These are phyloP conservation scores for Bombus fervidus DNA, from an alignment of 1,140 invertebrate genomes.

Conservation along the genomic window DNA sequence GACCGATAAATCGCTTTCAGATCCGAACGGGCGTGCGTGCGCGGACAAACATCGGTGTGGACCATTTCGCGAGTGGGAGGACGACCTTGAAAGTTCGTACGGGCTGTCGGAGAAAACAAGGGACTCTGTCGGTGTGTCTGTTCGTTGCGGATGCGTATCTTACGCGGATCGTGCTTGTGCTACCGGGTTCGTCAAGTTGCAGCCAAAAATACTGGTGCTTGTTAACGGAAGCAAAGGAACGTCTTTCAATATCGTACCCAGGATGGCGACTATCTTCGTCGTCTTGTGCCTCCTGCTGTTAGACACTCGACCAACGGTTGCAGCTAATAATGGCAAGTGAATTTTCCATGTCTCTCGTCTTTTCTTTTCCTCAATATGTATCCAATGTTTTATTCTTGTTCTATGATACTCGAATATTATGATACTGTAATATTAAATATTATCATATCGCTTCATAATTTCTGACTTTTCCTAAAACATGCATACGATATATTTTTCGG, in stretches of 20 bases:
- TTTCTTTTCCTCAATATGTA: not conserved
- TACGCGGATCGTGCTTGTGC: conserved; percentile 46
- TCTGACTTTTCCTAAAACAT: too few relatives aligned
- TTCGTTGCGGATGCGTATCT: conserved; percentile 53
- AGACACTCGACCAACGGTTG: conserved; percentile 64
- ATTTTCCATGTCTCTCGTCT: not conserved
- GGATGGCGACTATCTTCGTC: conserved; percentile 69
- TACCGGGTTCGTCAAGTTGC: conserved; percentile 37
- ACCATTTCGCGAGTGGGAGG: conserved; percentile 28
- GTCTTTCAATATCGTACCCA: conserved; percentile 50
- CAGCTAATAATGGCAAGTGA: conserved; percentile 74
- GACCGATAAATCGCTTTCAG: not conserved
- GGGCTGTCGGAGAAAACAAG: not conserved
- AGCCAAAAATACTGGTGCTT: conserved; percentile 41
- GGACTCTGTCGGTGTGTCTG: conserved; percentile 48
- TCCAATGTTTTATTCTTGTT: too few relatives aligned
- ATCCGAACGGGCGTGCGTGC: conserved; percentile 10
- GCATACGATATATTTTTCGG: too few relatives aligned
- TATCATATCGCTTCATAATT: too few relatives aligned
- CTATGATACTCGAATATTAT: too few relatives aligned
- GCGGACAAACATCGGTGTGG: not conserved
- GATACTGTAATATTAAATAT: too few relatives aligned
- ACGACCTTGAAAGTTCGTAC: conserved; percentile 20
- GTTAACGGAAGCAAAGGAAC: conserved; percentile 33
- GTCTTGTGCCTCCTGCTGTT: conserved; percentile 68